Conservation (phyloP, 2,797 vertebrate genomes). For the Knipowitschia caucasica region DNA sequence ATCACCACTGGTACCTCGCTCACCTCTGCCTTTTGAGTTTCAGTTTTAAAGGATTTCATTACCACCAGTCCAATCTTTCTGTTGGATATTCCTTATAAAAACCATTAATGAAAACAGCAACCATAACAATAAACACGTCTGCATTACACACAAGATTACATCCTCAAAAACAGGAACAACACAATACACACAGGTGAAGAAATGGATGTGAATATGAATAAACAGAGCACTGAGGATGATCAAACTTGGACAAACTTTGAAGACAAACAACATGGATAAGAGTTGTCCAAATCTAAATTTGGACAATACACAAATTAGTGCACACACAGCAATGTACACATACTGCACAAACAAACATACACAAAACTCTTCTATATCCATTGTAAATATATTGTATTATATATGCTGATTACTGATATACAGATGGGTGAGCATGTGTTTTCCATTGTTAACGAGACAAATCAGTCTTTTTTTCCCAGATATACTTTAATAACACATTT, state of each 20-base stretch:
- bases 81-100: slow-evolving; percentile 47
- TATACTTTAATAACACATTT: no score
- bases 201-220: slow-evolving; percentile 34
- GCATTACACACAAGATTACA: slow-evolving; percentile 26
- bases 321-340: neutral
- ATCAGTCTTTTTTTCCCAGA: no score
- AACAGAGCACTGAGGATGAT: neutral
- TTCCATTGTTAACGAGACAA: no score
- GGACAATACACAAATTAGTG: neutral
- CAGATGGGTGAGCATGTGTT: no score
- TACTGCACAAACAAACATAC: neutral
- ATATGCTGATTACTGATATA: neutral
- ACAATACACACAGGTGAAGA: slow-evolving; percentile 25
- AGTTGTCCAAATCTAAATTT: neutral
- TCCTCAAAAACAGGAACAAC: slow-evolving; percentile 26
- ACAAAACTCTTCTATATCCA: neutral
- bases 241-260: neutral
- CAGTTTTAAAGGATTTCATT: slow-evolving; percentile 52
- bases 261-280: neutral
- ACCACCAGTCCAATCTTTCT: slow-evolving; percentile 55
- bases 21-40: slow-evolving; percentile 47
- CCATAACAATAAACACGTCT: slow-evolving; percentile 28
- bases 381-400: neutral
- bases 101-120: slow-evolving; percentile 48
- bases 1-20: slow-evolving; percentile 36